These are phyloP conservation scores for Mungos mungo DNA, from an alignment of 2,113 vertebrate genomes.

Conservation along the genomic window DNA sequence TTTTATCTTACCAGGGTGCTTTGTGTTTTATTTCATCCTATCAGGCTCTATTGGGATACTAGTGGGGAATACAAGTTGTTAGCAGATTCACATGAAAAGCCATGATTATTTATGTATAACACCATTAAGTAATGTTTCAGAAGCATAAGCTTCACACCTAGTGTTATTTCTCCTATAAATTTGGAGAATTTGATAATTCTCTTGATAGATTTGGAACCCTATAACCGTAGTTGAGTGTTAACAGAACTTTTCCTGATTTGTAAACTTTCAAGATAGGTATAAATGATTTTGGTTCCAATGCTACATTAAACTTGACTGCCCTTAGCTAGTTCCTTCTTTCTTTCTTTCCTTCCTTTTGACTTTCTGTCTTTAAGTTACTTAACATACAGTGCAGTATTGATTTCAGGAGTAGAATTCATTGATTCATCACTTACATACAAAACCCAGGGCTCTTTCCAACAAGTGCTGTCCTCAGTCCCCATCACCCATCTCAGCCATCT, in stretches of 20 bases:
- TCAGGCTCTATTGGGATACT: neutral
- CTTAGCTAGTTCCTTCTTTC: neutral
- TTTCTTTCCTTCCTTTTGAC: too few relatives aligned
- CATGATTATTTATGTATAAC: neutral
- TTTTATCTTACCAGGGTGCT: neutral
- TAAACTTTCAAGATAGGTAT: neutral
- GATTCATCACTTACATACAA: too few relatives aligned
- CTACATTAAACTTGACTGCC: neutral
- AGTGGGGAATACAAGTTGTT: neutral
- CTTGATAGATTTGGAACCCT: neutral
- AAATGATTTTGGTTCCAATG: neutral
- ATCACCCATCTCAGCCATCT: too few relatives aligned
- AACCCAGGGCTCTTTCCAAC: too few relatives aligned
- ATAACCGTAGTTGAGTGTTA: neutral
- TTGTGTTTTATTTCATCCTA: neutral
- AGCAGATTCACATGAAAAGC: neutral
- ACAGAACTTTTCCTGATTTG: neutral
- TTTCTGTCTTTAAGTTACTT: too few relatives aligned
- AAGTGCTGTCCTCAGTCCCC: too few relatives aligned
- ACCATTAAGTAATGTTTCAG: neutral
- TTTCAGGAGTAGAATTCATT: too few relatives aligned
- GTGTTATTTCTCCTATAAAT: neutral
- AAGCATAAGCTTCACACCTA: neutral
- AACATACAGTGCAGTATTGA: too few relatives aligned
- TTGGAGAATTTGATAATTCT: too few relatives aligned